Evolutionary conservation across 2,888 invertebrate genomes (phyloP), one percentile per base, ranked within the genome.

Genomic region (Pharmacophagus antenor): DNA sequence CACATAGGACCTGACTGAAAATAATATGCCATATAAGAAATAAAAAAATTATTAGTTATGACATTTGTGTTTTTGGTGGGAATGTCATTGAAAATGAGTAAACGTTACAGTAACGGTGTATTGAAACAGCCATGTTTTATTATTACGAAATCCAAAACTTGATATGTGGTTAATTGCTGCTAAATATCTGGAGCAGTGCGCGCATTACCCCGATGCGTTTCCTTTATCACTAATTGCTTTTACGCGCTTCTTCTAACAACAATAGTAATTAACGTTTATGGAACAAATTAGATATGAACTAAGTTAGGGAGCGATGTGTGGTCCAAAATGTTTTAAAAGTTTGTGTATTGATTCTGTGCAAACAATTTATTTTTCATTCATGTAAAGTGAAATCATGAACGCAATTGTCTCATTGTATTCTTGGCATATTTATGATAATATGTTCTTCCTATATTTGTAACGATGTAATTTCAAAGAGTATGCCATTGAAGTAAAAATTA

Each of bases 221-320:
- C 44, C 41, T 52, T 55, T 52, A 61, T 61, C 56, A 47, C 52
- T 61, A 61, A 61, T 61, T 61, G 56, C 52, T 52, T 52, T 48
- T 46, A 60, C 60, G 46, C 60, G 27, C 50, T 50, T 18, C 27
- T 37, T 41, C 47, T 61, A 56, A 61, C 46, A 23, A 47, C 47
- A 12, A 52, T 52, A 41, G 56, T 61, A 56, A 56, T 60, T 60
- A 55, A 44, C 56, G 41, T 61, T 56, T 52, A 56, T 61, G 52
- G 61, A 42, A 48, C 61, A 60, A 56, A 60, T 61, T 61, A 56
- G 61, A 61, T 52, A 52, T 61, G 56, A 61, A 52, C 44, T 52
- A 61, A 23, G 47, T 42, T 55, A 51, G 56, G 56, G 47, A 56
- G 56, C 52, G 22, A 7, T 56, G 61, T 61, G 61, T 61, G 61